Evolutionary conservation across 2,888 invertebrate genomes (phyloP).

Genomic region (Protodeltote pygarga): DNA sequence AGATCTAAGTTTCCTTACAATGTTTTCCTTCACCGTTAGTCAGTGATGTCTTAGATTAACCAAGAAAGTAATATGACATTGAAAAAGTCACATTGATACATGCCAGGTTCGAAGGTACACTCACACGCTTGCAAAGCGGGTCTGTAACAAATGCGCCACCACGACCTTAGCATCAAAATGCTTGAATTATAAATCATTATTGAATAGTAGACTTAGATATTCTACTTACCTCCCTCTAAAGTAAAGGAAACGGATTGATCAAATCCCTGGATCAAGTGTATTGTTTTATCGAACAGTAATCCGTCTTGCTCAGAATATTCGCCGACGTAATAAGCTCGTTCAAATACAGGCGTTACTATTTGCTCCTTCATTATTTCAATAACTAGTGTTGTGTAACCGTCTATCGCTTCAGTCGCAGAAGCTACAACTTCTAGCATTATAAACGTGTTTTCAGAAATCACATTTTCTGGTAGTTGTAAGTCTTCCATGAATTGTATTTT

Average conservation of each 20-base stretch:
- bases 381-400: conserved; percentile 1
- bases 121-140: too few relatives aligned
- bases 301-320: conserved; percentile 46
- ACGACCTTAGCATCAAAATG: too few relatives aligned
- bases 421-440: conserved; percentile 3
- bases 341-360: conserved; percentile 32
- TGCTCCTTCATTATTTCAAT: not conserved
- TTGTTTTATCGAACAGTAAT: conserved; percentile 47
- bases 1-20: too few relatives aligned
- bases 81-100: too few relatives aligned
- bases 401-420: not conserved
- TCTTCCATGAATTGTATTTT: too few relatives aligned
- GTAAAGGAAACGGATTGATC: conserved; percentile 51
- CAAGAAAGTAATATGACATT: too few relatives aligned
- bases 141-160: too few relatives aligned
- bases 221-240: conserved; percentile 54
- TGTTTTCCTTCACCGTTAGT: too few relatives aligned
- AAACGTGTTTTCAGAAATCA: conserved; percentile 1
- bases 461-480: not conserved
- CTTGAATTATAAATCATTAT: too few relatives aligned
- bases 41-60: too few relatives aligned
- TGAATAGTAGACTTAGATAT: not conserved
- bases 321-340: conserved; percentile 52
- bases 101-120: too few relatives aligned
- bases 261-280: conserved; percentile 51